Conservation (phyloP, 1,140 invertebrate species). For the Drosophila rhopaloa region DNA sequence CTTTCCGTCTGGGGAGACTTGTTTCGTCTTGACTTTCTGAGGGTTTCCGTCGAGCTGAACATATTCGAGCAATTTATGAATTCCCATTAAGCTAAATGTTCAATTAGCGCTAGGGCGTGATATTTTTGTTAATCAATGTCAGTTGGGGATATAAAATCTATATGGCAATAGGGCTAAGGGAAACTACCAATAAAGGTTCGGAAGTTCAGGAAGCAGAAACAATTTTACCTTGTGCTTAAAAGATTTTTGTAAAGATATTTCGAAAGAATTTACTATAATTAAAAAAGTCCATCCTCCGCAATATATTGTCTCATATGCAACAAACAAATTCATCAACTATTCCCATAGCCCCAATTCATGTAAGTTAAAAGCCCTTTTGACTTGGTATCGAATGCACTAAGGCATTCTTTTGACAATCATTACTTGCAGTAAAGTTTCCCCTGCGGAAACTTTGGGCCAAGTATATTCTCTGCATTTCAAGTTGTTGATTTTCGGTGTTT, state of each 20-base stretch:
- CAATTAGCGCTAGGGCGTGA: slow-evolving; percentile 76
- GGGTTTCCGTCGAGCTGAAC: slow-evolving; percentile 22
- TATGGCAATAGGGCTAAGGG: neutral
- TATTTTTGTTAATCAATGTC: slow-evolving; percentile 67
- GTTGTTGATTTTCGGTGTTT: slow-evolving; percentile 60
- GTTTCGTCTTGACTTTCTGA: slow-evolving; percentile 48
- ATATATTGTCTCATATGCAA: neutral
- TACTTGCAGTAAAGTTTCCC: slow-evolving; percentile 50
- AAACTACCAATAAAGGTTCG: too few relatives aligned
- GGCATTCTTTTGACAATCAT: slow-evolving; percentile 49
- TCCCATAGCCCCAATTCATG: neutral
- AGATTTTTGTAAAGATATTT: too few relatives aligned
- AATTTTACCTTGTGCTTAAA: too few relatives aligned
- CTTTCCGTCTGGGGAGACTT: slow-evolving; percentile 28
- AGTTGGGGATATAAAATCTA: slow-evolving; percentile 33
- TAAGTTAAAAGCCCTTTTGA: slow-evolving; percentile 6
- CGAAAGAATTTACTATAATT: too few relatives aligned
- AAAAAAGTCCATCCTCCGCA: too few relatives aligned
- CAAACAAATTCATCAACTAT: slow-evolving; percentile 33
- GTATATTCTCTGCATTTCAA: slow-evolving; percentile 46
- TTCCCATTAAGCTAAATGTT: slow-evolving; percentile 75
- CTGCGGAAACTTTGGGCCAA: slow-evolving; percentile 15
- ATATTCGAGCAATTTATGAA: slow-evolving; percentile 67
- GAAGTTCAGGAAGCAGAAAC: too few relatives aligned
- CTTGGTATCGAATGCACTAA: slow-evolving; percentile 15